Conservation (phyloP, 2,113 vertebrate species). For the Talpa occidentalis region DNA sequence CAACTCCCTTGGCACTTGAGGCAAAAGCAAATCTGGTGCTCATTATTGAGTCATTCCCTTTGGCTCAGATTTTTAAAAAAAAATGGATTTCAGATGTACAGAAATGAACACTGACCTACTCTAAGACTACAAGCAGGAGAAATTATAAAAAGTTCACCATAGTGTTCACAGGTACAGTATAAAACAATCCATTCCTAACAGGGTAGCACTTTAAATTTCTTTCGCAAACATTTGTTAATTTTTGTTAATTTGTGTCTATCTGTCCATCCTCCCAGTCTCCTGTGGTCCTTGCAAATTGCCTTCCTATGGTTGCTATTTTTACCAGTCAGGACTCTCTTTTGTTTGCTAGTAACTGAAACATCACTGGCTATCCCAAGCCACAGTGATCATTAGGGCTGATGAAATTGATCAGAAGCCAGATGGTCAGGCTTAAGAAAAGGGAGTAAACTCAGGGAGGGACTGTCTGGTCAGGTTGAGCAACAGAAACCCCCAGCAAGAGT, state of each 20-base stretch:
- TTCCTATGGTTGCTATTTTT: not conserved
- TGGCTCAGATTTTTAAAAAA: slow-evolving; percentile 57
- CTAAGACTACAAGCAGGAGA: not conserved
- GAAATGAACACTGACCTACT: slow-evolving; percentile 24
- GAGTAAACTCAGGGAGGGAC: not conserved
- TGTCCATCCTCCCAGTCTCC: not conserved
- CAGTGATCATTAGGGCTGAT: not conserved
- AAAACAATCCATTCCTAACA: not conserved
- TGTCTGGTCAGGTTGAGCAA: not conserved
- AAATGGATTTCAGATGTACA: slow-evolving; percentile 23
- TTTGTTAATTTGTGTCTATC: no score
- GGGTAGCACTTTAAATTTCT: slow-evolving; percentile 13
- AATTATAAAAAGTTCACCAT: not conserved
- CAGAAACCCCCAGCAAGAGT: not conserved
- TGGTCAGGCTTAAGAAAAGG: not conserved
- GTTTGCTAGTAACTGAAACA: not conserved
- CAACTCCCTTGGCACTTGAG: slow-evolving; percentile 49
- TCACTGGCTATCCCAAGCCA: not conserved
- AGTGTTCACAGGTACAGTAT: not conserved
- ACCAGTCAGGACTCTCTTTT: not conserved
- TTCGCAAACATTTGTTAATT: slow-evolving; percentile 35
- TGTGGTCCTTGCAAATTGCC: not conserved
- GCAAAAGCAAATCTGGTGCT: slow-evolving; percentile 68
- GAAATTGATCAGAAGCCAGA: not conserved
- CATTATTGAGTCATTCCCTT: slow-evolving; percentile 75